Evolutionary conservation across 2,888 invertebrate species (phyloP), one percentile per base, ranked within the genome.

Genomic region (Ormyrus rosae): DNA sequence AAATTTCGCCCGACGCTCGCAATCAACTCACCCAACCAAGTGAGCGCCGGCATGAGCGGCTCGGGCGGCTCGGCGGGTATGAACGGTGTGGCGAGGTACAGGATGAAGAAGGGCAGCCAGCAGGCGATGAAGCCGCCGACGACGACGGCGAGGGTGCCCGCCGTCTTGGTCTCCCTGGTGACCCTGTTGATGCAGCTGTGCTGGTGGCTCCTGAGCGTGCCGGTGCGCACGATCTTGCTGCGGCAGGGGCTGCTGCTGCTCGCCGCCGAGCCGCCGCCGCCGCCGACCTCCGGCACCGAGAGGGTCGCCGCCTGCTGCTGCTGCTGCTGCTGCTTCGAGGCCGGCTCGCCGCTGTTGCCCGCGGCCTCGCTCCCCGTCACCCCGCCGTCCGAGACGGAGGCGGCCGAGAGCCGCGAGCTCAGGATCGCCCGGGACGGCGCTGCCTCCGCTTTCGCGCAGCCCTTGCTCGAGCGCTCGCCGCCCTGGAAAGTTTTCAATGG

Each of bases 81-180:
- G 86, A 97, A 96, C 6, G 97, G 96, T 3, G 95, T 95, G 0
- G 96, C 92, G 10, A 97, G 91, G 87, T 97, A 97, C 83, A 95
- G 94, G 6, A 96, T 92, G 90, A 97, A 97, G 90, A 97, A 97
- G 0, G 97, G 97, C 50, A 97, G 90, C 97, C 97, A 97, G 86
- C 97, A 97, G 6, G 96, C 95, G 4, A 97, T 94, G 85, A 97
- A 97, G 3, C 96, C 96, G 0, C 97, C 97, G 0, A 97, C 96
- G 0, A 97, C 97, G 6, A 97, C 94, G 83, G 96, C 96, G 70
- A 97, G 90, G 0, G 97, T 97, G 88, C 96, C 96, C 4, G 96
- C 96, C 0, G 97, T 97, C 91, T 97, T 97, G 5, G 96, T 96
- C 88, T 97, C 97, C 70, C 96, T 92, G 72, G 96, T 93, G 78